A percentile compares a stretch with the other conserved stretches of the same genome.
These are phyloP conservation scores for Leucoma salicis DNA, from an alignment of 2,888 invertebrate species.

Conservation along the genomic window DNA sequence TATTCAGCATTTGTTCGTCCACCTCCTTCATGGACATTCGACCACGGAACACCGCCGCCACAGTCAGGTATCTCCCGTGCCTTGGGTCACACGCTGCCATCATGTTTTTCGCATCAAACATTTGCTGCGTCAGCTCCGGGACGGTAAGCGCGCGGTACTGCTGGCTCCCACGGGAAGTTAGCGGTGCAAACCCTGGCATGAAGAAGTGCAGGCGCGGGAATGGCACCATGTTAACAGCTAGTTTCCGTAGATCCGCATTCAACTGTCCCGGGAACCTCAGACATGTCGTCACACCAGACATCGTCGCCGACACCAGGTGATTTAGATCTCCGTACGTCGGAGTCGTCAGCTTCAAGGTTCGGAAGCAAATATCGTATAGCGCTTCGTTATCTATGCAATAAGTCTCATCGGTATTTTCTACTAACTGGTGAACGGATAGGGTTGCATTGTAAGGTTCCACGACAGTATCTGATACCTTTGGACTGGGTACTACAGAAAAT, in stretches of 20 bases:
- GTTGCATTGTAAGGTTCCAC: slow-evolving; percentile 86
- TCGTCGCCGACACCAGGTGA: slow-evolving; percentile 60
- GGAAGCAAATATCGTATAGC: slow-evolving; percentile 89
- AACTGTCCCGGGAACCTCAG: slow-evolving; percentile 68
- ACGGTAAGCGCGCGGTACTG: slow-evolving; percentile 93
- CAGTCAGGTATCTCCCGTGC: slow-evolving; percentile 93
- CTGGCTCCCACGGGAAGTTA: slow-evolving; percentile 91
- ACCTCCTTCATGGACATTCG: slow-evolving; percentile 97
- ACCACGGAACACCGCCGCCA: slow-evolving; percentile 93
- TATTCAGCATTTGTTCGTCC: slow-evolving; percentile 89
- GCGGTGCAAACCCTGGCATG: slow-evolving; percentile 83
- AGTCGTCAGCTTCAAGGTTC: slow-evolving; percentile 86
- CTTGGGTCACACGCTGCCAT: slow-evolving; percentile 97
- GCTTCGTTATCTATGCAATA: slow-evolving; percentile 90
- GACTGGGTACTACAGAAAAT: slow-evolving; percentile 86
- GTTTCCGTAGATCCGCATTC: slow-evolving; percentile 87
- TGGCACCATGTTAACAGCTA: slow-evolving; percentile 82
- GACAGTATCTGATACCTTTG: slow-evolving; percentile 89
- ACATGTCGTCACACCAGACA: slow-evolving; percentile 72
- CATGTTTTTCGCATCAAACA: slow-evolving; percentile 98
- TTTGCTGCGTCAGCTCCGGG: slow-evolving; percentile 93
- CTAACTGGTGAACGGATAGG: slow-evolving; percentile 83
- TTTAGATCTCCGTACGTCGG: slow-evolving; percentile 91
- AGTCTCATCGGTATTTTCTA: slow-evolving; percentile 84
- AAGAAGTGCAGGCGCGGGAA: slow-evolving; percentile 87